Evolutionary conservation across 2,797 vertebrate genomes (phyloP).

Genomic region (Danio jaintianensis): DNA sequence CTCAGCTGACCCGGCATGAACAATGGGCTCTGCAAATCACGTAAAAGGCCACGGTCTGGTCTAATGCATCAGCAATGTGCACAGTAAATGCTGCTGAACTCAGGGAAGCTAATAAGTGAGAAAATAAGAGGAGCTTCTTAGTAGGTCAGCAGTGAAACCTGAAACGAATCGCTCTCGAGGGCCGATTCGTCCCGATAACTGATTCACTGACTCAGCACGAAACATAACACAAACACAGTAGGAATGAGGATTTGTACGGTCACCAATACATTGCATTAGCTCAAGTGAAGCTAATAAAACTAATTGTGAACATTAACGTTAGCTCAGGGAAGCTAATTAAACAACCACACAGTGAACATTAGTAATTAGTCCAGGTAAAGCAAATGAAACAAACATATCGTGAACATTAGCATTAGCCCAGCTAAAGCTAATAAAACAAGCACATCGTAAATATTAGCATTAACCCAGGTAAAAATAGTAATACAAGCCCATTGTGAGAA

Average conservation of each 20-base stretch:
- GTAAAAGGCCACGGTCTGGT: constrained; percentile 31
- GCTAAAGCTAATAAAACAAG: too few relatives aligned
- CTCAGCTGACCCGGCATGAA: constrained; percentile 47
- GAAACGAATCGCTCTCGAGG: constrained; percentile 71
- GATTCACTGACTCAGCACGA: constrained; percentile 69
- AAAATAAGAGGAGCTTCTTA: constrained; percentile 69
- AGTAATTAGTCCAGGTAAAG: too few relatives aligned
- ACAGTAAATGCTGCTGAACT: constrained; percentile 46
- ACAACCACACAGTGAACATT: too few relatives aligned
- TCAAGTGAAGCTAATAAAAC: too few relatives aligned
- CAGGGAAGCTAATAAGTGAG: constrained; percentile 43
- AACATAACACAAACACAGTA: constrained; percentile 52
- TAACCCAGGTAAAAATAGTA: too few relatives aligned
- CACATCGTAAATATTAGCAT: too few relatives aligned
- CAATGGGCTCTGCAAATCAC: constrained; percentile 30
- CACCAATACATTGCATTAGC: too few relatives aligned
- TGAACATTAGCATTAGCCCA: too few relatives aligned
- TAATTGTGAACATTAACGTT: too few relatives aligned
- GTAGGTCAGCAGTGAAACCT: constrained; percentile 74
- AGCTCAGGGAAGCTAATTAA: too few relatives aligned
- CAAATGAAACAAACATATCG: too few relatives aligned
- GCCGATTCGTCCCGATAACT: constrained; percentile 73
- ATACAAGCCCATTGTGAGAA: too few relatives aligned
- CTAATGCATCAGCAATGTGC: constrained; percentile 44
- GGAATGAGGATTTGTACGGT: neutral